Base-by-base conservation (phyloP, 2,888 invertebrate species). In the Drosophila paranaensis region DNA sequence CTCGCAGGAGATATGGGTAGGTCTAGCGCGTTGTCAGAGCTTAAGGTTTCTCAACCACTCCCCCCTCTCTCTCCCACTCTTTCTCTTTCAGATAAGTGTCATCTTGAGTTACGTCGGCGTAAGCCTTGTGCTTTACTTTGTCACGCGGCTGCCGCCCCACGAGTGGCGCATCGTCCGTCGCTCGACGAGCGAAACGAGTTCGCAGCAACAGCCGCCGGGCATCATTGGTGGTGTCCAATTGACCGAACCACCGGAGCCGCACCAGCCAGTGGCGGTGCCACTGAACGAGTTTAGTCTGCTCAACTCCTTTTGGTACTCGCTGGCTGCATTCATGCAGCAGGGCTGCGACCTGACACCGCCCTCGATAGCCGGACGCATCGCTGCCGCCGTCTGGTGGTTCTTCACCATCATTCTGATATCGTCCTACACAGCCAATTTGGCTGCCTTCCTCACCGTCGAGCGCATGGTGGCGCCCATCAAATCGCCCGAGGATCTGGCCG, bases 341-440 rank as follows among this genome's bases (percentile, higher is more conserved):
- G 98, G 99, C 72, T 98, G 98, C 91, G 99, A 99, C 93, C 96
- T 98, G 74, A 97, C 98, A 62, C 99, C 99, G 16, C 96, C 98
- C 95, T 98, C 94, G 35, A 91, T 93, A 71, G 92, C 93, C 3
- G 93, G 93, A 5, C 95, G 99, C 75, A 98, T 99, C 84, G 99
- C 99, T 4, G 98, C 98, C 40, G 97, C 98, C 39, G 98, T 99
- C 2, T 99, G 99, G 99, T 99, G 99, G 99, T 99, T 99, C 93
- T 99, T 99, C 93, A 99, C 99, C 0, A 94, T 99, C 71, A 99
- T 99, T 90, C 95, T 99, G 66, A 98, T 99, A 74, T 99, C 99
- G 61, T 99, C 99, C 16, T 99, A 99, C 93, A 99, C 99, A 46
- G 99, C 99, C 67, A 99, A 99, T 93, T 94, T 99, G 88, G 98